These are phyloP conservation scores for Hystrix cristata DNA, from an alignment of 2,113 vertebrate genomes.

Conservation along the genomic window DNA sequence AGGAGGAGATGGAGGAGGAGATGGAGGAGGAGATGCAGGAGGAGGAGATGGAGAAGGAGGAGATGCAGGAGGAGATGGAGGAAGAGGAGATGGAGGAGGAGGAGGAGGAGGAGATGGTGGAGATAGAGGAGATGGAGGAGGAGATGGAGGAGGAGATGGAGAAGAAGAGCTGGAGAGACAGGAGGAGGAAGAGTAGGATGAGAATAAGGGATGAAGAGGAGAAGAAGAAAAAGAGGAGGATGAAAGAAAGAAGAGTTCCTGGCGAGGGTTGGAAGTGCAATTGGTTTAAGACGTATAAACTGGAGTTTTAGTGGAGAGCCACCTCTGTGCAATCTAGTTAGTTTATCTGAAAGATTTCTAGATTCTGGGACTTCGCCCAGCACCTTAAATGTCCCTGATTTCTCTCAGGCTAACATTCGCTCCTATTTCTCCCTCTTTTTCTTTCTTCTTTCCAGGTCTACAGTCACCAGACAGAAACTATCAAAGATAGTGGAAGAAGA, in stretches of 20 bases:
- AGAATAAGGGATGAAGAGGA: no score
- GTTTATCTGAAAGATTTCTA: conserved; percentile 22
- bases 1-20: no score
- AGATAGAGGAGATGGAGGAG: no score
- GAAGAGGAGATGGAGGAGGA: no score
- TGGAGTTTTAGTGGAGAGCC: not conserved
- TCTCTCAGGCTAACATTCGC: not conserved
- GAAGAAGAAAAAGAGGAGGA: not conserved
- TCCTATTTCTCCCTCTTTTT: not conserved
- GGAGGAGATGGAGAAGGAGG: no score
- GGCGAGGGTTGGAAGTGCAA: fast-evolving
- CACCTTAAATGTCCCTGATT: not conserved
- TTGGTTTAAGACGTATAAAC: no score
- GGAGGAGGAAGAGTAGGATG: no score
- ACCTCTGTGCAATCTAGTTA: not conserved
- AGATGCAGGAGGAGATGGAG: no score
- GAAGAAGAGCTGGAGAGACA: fast-evolving
- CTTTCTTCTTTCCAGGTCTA: conserved; percentile 82
- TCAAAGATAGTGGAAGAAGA: conserved; percentile 60
- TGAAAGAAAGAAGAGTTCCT: not conserved
- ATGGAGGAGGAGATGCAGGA: no score
- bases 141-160: no score
- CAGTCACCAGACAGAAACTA: conserved; percentile 56
- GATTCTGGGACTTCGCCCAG: fast-evolving
- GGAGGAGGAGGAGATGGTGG: no score